Evolutionary conservation across 1,140 invertebrate genomes (phyloP).

Genomic region (Globodera ellingtonae): DNA sequence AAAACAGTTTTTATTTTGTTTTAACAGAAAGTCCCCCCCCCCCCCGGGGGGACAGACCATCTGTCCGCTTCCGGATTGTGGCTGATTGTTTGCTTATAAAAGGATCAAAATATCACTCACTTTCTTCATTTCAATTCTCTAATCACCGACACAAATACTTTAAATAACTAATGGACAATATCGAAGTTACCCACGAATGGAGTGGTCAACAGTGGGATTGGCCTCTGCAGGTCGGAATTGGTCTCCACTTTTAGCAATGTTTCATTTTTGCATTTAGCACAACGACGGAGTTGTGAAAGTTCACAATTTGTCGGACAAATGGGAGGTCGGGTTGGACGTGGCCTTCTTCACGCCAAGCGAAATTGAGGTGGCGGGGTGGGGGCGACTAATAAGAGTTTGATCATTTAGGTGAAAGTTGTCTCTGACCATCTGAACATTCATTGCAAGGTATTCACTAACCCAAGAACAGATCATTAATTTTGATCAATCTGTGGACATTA

Average conservation of each 20-base stretch:
- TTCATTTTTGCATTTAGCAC: constrained; percentile 1
- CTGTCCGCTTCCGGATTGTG: not conserved
- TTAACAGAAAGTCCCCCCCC: no score
- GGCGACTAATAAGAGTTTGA: constrained; percentile 3
- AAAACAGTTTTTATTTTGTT: no score
- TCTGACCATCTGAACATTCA: constrained; percentile 58
- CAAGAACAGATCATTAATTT: no score
- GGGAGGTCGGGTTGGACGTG: constrained; percentile 62
- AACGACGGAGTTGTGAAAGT: constrained; percentile 54
- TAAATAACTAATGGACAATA: constrained; percentile 6
- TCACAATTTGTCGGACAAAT: constrained; percentile 59
- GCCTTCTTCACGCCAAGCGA: constrained; percentile 62
- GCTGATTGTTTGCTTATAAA: not conserved
- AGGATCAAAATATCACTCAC: not conserved
- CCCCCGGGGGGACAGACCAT: not conserved
- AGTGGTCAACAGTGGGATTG: constrained; percentile 30
- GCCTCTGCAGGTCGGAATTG: constrained; percentile 9
- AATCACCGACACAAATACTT: not conserved
- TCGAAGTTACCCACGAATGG: constrained; percentile 30
- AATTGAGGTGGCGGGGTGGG: constrained; percentile 51
- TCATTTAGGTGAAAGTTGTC: constrained; percentile 57
- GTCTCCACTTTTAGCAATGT: not conserved
- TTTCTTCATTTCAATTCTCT: not conserved
- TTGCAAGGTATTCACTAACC: constrained; percentile 36
- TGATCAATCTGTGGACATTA: no score